These are phyloP conservation scores for Orthonevra nobilis DNA, from an alignment of 2,888 invertebrate species.

Conservation along the genomic window DNA sequence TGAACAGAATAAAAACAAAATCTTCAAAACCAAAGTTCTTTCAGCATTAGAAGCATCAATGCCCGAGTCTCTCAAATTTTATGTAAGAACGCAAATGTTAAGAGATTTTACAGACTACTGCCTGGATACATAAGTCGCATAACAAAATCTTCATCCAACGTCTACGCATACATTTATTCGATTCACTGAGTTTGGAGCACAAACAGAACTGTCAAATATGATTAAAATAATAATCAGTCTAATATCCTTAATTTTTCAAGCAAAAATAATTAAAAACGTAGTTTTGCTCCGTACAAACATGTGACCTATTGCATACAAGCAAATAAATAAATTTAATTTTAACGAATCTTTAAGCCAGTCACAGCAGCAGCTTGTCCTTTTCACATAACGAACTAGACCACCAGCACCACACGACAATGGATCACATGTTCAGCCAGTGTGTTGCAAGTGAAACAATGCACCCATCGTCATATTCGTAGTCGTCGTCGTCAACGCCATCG, in stretches of 20 bases:
- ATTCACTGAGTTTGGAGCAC: not conserved
- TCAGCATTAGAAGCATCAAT: no score
- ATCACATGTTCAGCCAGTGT: slow-evolving; percentile 49
- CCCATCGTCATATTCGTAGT: not conserved
- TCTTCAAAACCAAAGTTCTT: no score
- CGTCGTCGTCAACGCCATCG: slow-evolving; percentile 2
- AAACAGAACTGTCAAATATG: slow-evolving; percentile 4
- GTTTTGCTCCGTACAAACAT: slow-evolving; percentile 18
- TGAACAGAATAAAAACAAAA: no score
- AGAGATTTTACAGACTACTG: no score
- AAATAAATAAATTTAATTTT: slow-evolving; percentile 54
- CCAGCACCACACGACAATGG: slow-evolving; percentile 50
- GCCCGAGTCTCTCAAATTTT: no score
- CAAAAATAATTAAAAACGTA: slow-evolving; percentile 43
- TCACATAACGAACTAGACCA: slow-evolving; percentile 36
- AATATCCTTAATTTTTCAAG: slow-evolving; percentile 31
- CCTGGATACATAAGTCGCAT: no score
- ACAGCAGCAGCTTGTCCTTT: slow-evolving; percentile 22
- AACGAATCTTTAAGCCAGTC: slow-evolving; percentile 46
- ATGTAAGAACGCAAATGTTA: no score
- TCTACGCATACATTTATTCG: no score
- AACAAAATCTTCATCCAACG: no score
- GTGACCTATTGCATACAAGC: slow-evolving; percentile 41
- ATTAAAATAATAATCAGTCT: slow-evolving; percentile 31
- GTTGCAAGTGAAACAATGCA: slow-evolving; percentile 52